Evolutionary conservation across 1,140 invertebrate species (phyloP).

Genomic region (Samia ricini): DNA sequence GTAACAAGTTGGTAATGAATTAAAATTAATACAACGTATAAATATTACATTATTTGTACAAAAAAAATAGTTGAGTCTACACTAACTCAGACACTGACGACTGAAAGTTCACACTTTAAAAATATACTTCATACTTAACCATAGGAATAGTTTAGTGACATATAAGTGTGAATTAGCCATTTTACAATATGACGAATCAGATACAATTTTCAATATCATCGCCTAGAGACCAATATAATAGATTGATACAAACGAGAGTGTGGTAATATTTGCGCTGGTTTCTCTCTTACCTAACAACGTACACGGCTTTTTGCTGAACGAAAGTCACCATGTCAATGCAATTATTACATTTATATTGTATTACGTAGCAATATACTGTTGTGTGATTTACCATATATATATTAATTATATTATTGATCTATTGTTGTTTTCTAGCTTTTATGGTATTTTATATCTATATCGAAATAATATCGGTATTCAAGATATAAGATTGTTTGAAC

Average conservation of each 20-base stretch:
- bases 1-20: too few species aligned
- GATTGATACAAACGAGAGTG: not conserved
- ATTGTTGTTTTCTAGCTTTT: not conserved
- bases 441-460: not conserved
- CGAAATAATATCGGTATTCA: too few species aligned
- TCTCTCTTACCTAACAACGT: slow-evolving; percentile 54
- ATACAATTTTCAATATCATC: not conserved
- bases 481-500: too few species aligned
- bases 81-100: too few species aligned
- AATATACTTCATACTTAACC: too few species aligned
- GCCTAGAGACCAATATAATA: not conserved
- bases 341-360: slow-evolving; percentile 16
- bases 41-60: too few species aligned
- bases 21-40: too few species aligned
- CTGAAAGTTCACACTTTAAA: too few species aligned
- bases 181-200: not conserved
- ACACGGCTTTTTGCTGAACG: slow-evolving; percentile 26
- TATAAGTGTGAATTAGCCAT: not conserved
- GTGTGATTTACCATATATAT: not conserved
- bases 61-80: too few species aligned
- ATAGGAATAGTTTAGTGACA: too few species aligned
- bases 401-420: too few species aligned
- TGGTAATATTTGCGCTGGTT: slow-evolving; percentile 29
- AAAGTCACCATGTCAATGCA: slow-evolving; percentile 30
- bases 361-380: not conserved